Evolutionary conservation across 1,140 invertebrate species (phyloP).

Genomic region (Caenorhabditis elegans): DNA sequence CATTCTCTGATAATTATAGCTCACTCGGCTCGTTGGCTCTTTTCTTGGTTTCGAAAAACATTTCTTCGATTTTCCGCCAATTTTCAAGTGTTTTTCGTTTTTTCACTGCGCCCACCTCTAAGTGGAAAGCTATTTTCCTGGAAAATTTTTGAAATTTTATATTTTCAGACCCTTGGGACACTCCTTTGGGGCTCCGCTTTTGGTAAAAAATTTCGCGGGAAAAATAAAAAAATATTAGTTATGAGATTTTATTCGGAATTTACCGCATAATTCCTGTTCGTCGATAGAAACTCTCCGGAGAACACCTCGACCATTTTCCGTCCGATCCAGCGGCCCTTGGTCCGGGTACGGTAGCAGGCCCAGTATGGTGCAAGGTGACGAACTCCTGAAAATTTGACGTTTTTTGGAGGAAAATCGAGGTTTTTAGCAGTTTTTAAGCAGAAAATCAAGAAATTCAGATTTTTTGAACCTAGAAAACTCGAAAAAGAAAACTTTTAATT

Average conservation of each 20-base stretch:
- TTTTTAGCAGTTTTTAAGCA: too few relatives aligned
- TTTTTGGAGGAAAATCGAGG: too few relatives aligned
- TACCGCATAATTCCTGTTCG: slow-evolving; percentile 57
- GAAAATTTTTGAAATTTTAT: not conserved
- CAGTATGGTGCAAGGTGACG: slow-evolving; percentile 98
- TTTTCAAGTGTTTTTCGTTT: slow-evolving; percentile 74
- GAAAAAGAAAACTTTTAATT: too few relatives aligned
- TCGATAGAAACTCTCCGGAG: slow-evolving; percentile 78
- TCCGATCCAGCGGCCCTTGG: slow-evolving; percentile 94
- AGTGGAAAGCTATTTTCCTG: not conserved
- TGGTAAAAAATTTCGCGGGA: not conserved
- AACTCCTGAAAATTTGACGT: slow-evolving; percentile 78
- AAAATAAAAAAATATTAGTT: not conserved
- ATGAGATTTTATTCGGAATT: not conserved
- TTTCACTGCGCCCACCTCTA: too few relatives aligned
- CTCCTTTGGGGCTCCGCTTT: too few relatives aligned
- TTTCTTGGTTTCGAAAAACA: not conserved
- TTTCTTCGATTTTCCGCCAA: not conserved
- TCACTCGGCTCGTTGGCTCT: not conserved
- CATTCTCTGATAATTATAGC: not conserved
- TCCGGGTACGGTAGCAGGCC: slow-evolving; percentile 93
- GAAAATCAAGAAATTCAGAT: too few relatives aligned
- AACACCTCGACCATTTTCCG: slow-evolving; percentile 91
- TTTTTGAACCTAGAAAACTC: too few relatives aligned
- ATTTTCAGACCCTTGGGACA: not conserved